phyloP scores from a whole-genome alignment of 2,888 invertebrate species.

The Lasioglossum leucozonium region DNA sequence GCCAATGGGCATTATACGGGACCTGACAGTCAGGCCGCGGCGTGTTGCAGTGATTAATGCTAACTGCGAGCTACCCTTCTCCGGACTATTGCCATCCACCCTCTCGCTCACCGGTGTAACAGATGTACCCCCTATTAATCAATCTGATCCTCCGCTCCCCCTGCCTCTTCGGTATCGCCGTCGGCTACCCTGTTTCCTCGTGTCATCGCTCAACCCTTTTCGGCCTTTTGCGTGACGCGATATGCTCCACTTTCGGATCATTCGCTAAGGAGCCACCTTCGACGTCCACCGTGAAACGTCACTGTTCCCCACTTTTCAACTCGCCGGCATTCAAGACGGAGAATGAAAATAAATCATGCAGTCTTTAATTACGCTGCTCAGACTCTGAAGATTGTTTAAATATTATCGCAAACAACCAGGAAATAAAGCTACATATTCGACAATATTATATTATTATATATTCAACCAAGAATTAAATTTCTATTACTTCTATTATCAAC shows the following conservation, averaged over 20 bases:
- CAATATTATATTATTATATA: no score
- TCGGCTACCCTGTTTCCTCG: constrained; percentile 72
- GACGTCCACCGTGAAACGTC: background rate
- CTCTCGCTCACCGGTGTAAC: constrained; percentile 81
- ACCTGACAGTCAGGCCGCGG: constrained; percentile 79
- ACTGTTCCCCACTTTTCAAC: background rate
- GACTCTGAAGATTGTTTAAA: no score
- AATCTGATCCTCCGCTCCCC: constrained; percentile 77
- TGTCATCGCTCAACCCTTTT: constrained; percentile 79
- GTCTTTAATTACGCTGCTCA: no score
- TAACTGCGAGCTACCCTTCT: constrained; percentile 81
- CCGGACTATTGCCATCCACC: constrained; percentile 80
- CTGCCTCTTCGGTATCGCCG: constrained; percentile 67
- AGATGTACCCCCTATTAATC: constrained; percentile 84
- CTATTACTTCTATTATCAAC: no score
- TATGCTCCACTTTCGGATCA: constrained; percentile 49
- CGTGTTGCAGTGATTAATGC: constrained; percentile 84
- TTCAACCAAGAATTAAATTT: no score
- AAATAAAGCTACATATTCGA: no score
- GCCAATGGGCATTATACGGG: constrained; percentile 80
- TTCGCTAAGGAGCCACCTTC: constrained; percentile 14
- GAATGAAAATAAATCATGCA: no score
- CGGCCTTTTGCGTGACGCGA: constrained; percentile 60
- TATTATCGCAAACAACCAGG: no score
- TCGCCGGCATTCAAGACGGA: no score